Evolutionary conservation across 2,888 invertebrate species (phyloP), one percentile per base, ranked within the genome.

Genomic region (Molorchus minor): DNA sequence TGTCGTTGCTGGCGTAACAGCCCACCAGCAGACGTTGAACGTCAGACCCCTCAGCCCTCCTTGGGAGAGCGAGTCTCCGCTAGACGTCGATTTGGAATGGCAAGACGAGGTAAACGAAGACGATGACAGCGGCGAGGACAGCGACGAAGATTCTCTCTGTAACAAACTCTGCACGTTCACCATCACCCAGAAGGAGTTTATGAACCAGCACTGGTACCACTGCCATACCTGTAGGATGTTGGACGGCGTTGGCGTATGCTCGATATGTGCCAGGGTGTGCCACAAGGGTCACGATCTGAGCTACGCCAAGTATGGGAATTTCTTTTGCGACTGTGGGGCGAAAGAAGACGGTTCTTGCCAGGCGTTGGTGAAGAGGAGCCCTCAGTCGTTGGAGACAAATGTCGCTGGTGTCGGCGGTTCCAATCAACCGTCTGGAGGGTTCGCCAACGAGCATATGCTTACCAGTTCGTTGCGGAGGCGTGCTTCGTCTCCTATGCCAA

Each of bases 141-240:
- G 94, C n/a, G 94, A 95, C 78, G 94, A 95, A 78, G 94, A 95
- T 78, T 92, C 92, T 1, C 84, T 95, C 3, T 92, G 92, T 77
- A 92, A 91, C 79, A 94, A 97, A 79, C 84, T 98, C 10, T 98
- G 98, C 81, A 98, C 98, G 0, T 98, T 96, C 82, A 96, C 96
- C 3, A 89, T 96, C 53, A 98, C 98, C 0, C 95, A 96, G 46
- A 75, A 76, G 75, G 98, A 98, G 80, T 98, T 96, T 79, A 96
- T 96, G 93, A 96, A 96, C 82, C 98, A 93, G 77, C 95, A 95
- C 78, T 94, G 97, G 97, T 99, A 98, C 82, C 98, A 99, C 81
- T 99, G 98, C 78, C 98, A 98, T 82, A 97, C 98, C 0, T 98
- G 98, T 81, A 92, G 93, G 79, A 98, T 99, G 98, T 90, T 97